These are phyloP conservation scores for Orthonevra nobilis DNA, from an alignment of 2,888 invertebrate species.

Conservation along the genomic window DNA sequence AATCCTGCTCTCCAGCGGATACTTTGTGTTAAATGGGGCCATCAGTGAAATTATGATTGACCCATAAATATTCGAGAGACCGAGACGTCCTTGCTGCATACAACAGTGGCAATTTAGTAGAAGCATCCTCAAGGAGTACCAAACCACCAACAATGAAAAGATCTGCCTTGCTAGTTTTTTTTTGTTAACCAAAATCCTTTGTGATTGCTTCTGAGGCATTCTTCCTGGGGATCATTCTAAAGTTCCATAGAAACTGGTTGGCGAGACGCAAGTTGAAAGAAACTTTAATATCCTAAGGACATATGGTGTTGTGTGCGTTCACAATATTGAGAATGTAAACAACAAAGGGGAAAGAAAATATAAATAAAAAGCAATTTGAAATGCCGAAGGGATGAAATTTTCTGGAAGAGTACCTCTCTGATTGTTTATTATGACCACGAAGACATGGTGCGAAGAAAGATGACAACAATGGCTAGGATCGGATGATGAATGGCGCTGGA, in stretches of 20 bases:
- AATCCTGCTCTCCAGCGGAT: slow-evolving; percentile 41
- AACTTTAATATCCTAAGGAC: slow-evolving; percentile 2
- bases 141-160: slow-evolving; percentile 31
- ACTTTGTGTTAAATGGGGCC: slow-evolving; percentile 64
- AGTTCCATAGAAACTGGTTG: not conserved
- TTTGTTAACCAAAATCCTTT: slow-evolving; percentile 43
- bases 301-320: not conserved
- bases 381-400: slow-evolving; percentile 51
- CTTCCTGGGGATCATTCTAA: not conserved
- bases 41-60: slow-evolving; percentile 68
- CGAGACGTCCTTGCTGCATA: slow-evolving; percentile 4
- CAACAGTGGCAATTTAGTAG: slow-evolving; percentile 34
- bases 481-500: slow-evolving; percentile 4
- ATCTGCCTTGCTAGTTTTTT: slow-evolving; percentile 16
- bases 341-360: not conserved
- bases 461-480: slow-evolving; percentile 18
- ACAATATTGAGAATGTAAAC: too few relatives aligned
- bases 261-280: not conserved
- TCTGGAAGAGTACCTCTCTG: slow-evolving; percentile 38
- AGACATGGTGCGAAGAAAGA: slow-evolving; percentile 12
- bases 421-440: slow-evolving; percentile 49
- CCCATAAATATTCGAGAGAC: slow-evolving; percentile 65
- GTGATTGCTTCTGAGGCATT: not conserved
- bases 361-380: not conserved
- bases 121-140: slow-evolving; percentile 8